Evolutionary conservation across 2,113 vertebrate genomes (phyloP).

Genomic region (Syngnathus typhle): DNA sequence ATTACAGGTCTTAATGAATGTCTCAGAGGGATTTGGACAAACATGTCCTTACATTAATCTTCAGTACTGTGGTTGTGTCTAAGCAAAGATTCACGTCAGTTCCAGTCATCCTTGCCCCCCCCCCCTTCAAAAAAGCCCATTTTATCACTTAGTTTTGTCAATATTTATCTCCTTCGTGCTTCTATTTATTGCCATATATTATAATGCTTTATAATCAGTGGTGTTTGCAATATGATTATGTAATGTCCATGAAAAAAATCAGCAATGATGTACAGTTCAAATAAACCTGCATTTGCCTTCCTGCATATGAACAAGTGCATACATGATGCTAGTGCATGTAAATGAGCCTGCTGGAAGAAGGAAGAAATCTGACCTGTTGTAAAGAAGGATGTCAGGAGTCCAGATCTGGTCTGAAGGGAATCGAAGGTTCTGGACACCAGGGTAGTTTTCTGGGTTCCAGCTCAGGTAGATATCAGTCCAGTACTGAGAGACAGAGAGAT

Average conservation of each 20-base stretch:
- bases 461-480: slow-evolving; percentile 81
- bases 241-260: background rate
- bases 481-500: slow-evolving; percentile 52
- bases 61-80: background rate
- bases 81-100: background rate
- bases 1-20: slow-evolving; percentile 2
- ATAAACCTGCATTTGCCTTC: background rate
- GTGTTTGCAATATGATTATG: background rate
- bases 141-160: background rate
- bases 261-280: background rate
- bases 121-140: background rate
- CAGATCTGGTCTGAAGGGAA: slow-evolving; percentile 82
- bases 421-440: slow-evolving; percentile 80
- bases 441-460: slow-evolving; percentile 79
- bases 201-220: background rate
- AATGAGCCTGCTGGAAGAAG: background rate
- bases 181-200: background rate
- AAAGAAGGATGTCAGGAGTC: slow-evolving; percentile 85
- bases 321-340: background rate
- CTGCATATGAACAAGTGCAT: background rate
- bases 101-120: background rate
- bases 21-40: slow-evolving; percentile 9
- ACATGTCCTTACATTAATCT: slow-evolving; percentile 7
- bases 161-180: background rate
- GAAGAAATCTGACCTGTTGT: slow-evolving; percentile 77